Evolutionary conservation across 2,797 vertebrate species (phyloP), one percentile per base, ranked within the genome.

Genomic region (Cryptoblepharus egeriae): DNA sequence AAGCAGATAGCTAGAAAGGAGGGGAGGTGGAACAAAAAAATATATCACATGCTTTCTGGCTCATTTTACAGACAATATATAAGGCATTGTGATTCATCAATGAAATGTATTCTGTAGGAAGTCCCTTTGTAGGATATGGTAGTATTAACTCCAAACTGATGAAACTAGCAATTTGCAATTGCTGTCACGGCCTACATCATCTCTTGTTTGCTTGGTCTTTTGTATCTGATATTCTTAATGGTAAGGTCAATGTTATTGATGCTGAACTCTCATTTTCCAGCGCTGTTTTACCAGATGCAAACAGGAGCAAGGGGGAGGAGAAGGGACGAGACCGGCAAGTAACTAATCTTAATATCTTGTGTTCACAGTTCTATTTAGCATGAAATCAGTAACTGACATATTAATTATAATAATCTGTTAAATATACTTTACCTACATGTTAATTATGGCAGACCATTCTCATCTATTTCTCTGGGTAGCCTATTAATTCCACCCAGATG

Each of bases 351-450:
- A 93, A 90, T 94, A 93, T 90, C 93, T 92, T 92, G 93, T 92
- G 86, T 95, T 95, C 93, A 92, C 91, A 92, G 92, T 91, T 94
- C 92, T 95, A 85, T 95, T 96, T 96, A 94, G 92, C 94, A 93
- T 95, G 93, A 94, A 95, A 95, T 95, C 45, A 1, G 94, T 94
- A 95, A 95, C 93, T 95, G 95, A 96, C 95, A 95, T 95, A 95
- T 95, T 96, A 96, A 96, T 96, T 96, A 95, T 91, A 95, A 96
- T 95, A 95, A 96, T 96, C 94, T 95, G 94, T 95, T 96, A 95
- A 96, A 94, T 96, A 95, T 95, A 95, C 93, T 96, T 95, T 95
- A 96, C 95, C 94, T 96, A 92, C 95, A 91, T 95, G 95, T 95
- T 96, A 96, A 96, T 96, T 96, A 96, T 91, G 90, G 91, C 88